Evolutionary conservation across 2,888 invertebrate genomes (phyloP), one percentile per base, ranked within the genome.

Genomic region (Parthenolecanium corni): DNA sequence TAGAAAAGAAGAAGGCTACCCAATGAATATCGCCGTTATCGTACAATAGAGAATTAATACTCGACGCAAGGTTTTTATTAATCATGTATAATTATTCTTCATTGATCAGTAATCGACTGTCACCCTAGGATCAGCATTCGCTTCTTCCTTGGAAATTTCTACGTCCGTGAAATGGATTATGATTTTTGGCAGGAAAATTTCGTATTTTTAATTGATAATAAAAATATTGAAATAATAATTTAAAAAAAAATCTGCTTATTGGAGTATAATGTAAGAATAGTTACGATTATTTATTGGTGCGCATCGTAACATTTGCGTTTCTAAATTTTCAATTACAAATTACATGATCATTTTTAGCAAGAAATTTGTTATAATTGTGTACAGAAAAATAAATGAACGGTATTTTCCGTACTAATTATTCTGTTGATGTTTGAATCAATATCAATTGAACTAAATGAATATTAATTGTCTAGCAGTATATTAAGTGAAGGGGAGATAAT

Each of bases 1-100:
- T 51, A 2, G 49, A 47, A 57, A 61, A 61, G 51, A 61, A 61
- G 61, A 61, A 61, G 61, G 61, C 61, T 61, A 40, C 61, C n/a
- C 61, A 61, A 38, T 51, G 61, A 61, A 40, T 49, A 47, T 61
- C 40, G 23, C 31, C 31, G 31, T 9, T n/a, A 31, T 31, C 31
- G 4, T 31, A 31, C 31, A 31, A 31, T 31, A 31, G 14, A 58
- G 58, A 23, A 36, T 21, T 49, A 49, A 18, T 20, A 51, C 49
- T 49, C 61, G 18, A 38, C 61, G 51, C 61, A 61, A 61, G 61
- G 61, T 51, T 61, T 51, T 24, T 49, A 24, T 46, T 61, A 61
- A 61, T 61, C 61, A 51, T 38, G 23, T 47, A 51, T 61, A 61
- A 61, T 61, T 61, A 49, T 31, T 49, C 20, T 61, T 61, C 61